Evolutionary conservation across 2,113 vertebrate species (phyloP), one percentile per base, ranked within the genome.

Genomic region (Gymnogyps californianus): DNA sequence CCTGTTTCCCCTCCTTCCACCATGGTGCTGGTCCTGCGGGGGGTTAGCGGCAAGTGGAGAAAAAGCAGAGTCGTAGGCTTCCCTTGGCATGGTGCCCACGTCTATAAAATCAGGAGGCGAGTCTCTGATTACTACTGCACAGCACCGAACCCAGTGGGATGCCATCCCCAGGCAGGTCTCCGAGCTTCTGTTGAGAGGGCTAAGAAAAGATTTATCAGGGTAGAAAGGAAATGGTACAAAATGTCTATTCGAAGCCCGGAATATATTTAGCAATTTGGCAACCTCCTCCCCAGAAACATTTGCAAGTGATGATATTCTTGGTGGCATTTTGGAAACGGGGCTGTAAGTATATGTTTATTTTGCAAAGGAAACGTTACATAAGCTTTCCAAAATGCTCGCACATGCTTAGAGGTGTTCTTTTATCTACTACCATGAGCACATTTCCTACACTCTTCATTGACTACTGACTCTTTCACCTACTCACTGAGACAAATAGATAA

Each of bases 321-420:
- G 84, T 91, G 94, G 64, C 59, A 22, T 88, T 95, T 95, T 97
- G 92, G 94, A 97, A 98, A 87, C 64, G 46, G 83, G 89, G 46
- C 79, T 95, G 57, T 32, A 93, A 11, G 42, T 90, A 87, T 96
- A 55, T 91, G 72, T 95, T 96, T 92, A 92, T 96, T 97, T 98
- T 92, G 75, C 82, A 96, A 94, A 96, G 72, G 76, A 90, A 87
- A 94, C 32, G 31, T 96, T 97, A 57, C 94, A 94, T 95, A 96
- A 97, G 76, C 83, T 96, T 89, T 76, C 58, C 0, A 0, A 97
- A 96, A 86, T 36, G 59, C 55, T 86, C 16, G 3, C 81, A 95
- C 29, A 5, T 90, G 75, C 42, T 86, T 85, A 82, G 92, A 94
- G 75, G 85, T 97, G 93, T 97, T 97, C 94, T 95, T 97, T 96